Evolutionary conservation across 1,140 invertebrate genomes (phyloP), one percentile per base, ranked within the genome.

Genomic region (Schmidtea mediterranea): DNA sequence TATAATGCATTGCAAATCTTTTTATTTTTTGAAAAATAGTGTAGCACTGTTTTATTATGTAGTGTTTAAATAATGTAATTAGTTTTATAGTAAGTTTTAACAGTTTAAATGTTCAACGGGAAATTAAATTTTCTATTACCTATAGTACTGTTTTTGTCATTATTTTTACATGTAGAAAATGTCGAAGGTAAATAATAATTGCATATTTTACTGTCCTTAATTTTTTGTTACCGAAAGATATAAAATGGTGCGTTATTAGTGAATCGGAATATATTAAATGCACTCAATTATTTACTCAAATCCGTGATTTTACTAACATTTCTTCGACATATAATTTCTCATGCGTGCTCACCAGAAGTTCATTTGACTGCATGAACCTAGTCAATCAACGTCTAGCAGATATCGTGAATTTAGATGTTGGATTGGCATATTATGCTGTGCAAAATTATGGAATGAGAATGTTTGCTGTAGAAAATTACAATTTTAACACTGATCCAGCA

Each of bases 231-330:
- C n/a, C n/a, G n/a, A 32, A 32, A 32, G 26, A 55, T 2, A 57
- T 58, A 6, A 53, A 59, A 24, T 62, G 61, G 5, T 94, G 87
- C 62, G 78, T 92, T 6, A 84, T 82, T 1, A 92, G 84, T 0
- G 75, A 81, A 43, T 71, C 74, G 0, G 87, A 94, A 66, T 72
- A 80, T 63, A 74, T 77, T 22, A 95, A 95, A 68, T 95, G 87
- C 62, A 64, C 3, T 23, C 3, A 41, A 23, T 23, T 41, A 6
- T 3, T 41, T 6, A 23, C 3, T 6, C 40, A 41, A 12, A 23
- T 41, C 3, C 18, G 18, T 23, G 3, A 6, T 41, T 23, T 41
- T 3, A 41, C 40, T 3, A 19, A 23, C 10, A 6, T 19, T 5
- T 6, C 46, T 6, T 24, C 23, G 23, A 46, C 16, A 6, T 45